A percentile compares a stretch with the other conserved stretches of the same genome.
These are phyloP conservation scores for Ceratina calcarata DNA, from an alignment of 1,140 invertebrate species.

Conservation along the genomic window DNA sequence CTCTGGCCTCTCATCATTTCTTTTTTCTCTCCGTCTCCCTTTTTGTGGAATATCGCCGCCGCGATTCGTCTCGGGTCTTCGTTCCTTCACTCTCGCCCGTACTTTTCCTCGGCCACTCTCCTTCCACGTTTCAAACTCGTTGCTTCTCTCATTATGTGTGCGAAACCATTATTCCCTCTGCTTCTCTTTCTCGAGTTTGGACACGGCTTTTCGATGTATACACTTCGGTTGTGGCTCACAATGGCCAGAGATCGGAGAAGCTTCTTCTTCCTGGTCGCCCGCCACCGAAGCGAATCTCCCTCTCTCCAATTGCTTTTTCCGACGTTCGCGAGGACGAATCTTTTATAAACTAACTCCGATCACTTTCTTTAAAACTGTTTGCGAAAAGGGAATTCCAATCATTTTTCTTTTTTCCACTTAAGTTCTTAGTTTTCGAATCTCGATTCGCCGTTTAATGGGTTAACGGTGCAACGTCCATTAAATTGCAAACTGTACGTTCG, in stretches of 20 bases:
- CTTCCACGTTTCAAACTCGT: constrained; percentile 1
- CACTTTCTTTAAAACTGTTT: neutral
- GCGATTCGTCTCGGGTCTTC: neutral
- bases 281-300: neutral
- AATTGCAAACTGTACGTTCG: neutral
- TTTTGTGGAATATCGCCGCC: neutral
- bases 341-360: neutral
- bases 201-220: constrained; percentile 14
- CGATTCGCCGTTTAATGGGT: too few relatives aligned
- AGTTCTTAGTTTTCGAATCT: too few relatives aligned
- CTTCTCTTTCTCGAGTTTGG: neutral
- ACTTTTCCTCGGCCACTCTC: neutral
- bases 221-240: constrained; percentile 31
- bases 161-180: constrained; percentile 33
- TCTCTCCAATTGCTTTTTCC: neutral
- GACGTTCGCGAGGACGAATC: neutral
- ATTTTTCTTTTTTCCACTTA: too few relatives aligned
- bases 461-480: too few relatives aligned
- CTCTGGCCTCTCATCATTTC: constrained; percentile 27
- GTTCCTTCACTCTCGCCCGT: neutral
- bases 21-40: neutral
- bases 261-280: constrained; percentile 9
- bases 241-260: constrained; percentile 11
- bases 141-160: constrained; percentile 34
- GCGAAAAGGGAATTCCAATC: neutral